phyloP scores from a whole-genome alignment of 2,888 invertebrate species.

The Pelosia muscerda region DNA sequence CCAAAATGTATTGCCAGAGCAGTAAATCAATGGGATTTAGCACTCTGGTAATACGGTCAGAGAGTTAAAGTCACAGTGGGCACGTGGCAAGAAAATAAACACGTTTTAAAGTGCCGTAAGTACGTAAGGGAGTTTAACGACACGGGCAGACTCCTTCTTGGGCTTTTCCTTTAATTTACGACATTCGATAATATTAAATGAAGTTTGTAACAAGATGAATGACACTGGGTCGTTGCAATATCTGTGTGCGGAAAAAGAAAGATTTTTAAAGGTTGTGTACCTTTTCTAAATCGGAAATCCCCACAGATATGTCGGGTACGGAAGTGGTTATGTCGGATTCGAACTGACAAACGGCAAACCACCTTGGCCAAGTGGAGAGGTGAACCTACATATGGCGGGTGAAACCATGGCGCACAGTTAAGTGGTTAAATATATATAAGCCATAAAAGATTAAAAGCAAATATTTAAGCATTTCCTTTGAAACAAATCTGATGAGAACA shows the following conservation, averaged over 20 bases:
- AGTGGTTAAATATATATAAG: neutral
- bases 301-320: too few relatives aligned
- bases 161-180: neutral
- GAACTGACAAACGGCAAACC: too few relatives aligned
- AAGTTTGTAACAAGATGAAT: constrained; percentile 7
- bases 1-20: constrained; percentile 15
- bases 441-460: constrained; percentile 3
- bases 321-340: too few relatives aligned
- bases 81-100: constrained; percentile 18
- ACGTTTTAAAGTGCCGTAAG: constrained; percentile 8
- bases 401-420: neutral
- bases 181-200: neutral
- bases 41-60: constrained; percentile 14
- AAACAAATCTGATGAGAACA: neutral
- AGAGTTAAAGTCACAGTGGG: constrained; percentile 1
- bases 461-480: neutral
- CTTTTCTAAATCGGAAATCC: too few relatives aligned
- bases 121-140: neutral
- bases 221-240: neutral
- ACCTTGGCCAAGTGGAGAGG: too few relatives aligned
- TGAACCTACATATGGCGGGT: neutral
- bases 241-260: neutral
- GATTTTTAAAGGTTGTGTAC: neutral
- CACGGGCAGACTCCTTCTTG: neutral
- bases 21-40: constrained; percentile 17